Conservation (phyloP, 2,888 invertebrate genomes). For the Ashinkailepas kermadecensis region DNA sequence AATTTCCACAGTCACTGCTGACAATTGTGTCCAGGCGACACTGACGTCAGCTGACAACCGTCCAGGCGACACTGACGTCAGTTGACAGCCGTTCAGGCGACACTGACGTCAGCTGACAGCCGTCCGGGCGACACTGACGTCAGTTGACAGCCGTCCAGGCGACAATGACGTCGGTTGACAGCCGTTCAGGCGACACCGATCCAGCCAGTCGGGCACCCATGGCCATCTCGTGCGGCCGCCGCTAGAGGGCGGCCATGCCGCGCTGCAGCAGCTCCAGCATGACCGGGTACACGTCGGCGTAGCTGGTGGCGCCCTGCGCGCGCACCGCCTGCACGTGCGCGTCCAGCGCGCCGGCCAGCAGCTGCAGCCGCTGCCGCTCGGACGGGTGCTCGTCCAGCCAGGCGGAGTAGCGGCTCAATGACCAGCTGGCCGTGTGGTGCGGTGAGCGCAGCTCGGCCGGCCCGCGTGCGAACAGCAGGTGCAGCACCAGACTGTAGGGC, state of each 20-base stretch:
- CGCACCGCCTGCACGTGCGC: slow-evolving; percentile 76
- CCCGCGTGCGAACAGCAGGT: slow-evolving; percentile 74
- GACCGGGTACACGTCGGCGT: slow-evolving; percentile 80
- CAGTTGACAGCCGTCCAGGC: too few species aligned
- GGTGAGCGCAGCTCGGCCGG: slow-evolving; percentile 77
- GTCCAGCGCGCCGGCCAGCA: slow-evolving; percentile 82
- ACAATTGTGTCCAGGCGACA: too few species aligned
- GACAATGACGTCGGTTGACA: too few species aligned
- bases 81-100: too few species aligned
- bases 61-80: too few species aligned
- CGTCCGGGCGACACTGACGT: too few species aligned
- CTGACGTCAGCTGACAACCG: too few species aligned
- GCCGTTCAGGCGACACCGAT: too few species aligned
- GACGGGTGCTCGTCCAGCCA: slow-evolving; percentile 81
- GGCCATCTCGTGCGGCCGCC: too few species aligned
- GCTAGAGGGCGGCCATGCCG: slow-evolving; percentile 37
- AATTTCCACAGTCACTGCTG: too few species aligned
- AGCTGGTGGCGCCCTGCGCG: slow-evolving; percentile 72
- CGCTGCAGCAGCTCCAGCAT: slow-evolving; percentile 70
- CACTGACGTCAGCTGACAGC: too few species aligned
- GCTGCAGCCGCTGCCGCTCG: slow-evolving; percentile 71
- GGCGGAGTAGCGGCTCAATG: slow-evolving; percentile 27
- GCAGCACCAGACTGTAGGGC: slow-evolving; percentile 72
- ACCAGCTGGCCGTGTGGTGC: slow-evolving; percentile 45
- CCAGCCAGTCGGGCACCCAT: too few species aligned